Percentiles rank a stretch among this genome's conserved stretches.
Conservation (phyloP, 2,888 invertebrate species). For the Habroteleia sp. region DNA sequence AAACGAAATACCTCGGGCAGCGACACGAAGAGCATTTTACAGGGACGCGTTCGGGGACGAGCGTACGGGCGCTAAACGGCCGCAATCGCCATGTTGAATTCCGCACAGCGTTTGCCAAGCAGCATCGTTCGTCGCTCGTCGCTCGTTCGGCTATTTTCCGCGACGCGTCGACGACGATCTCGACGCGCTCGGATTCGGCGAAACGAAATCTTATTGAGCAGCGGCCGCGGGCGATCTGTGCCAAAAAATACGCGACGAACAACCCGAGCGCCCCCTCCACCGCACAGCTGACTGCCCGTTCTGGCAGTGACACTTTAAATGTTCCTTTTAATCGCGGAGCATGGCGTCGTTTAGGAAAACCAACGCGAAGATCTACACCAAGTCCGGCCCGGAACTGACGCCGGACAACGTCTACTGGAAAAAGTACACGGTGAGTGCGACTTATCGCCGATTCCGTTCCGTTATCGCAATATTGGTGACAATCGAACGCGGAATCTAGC, state of each 20-base stretch:
- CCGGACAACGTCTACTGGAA: slow-evolving; percentile 94
- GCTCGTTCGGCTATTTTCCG: too few relatives aligned
- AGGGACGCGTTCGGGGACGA: slow-evolving; percentile 6
- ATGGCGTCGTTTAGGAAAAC: slow-evolving; percentile 85
- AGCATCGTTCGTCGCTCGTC: slow-evolving; percentile 18
- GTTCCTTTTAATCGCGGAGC: slow-evolving; percentile 27
- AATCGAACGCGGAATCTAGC: too few relatives aligned
- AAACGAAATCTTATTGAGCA: too few relatives aligned
- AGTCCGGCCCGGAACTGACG: slow-evolving; percentile 86
- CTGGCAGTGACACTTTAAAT: slow-evolving; percentile 22
- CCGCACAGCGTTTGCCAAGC: slow-evolving; percentile 37
- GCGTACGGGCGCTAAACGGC: slow-evolving; percentile 5
- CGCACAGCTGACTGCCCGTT: slow-evolving; percentile 35
- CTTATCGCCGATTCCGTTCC: not conserved
- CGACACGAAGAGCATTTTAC: slow-evolving; percentile 17
- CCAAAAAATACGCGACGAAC: not conserved
- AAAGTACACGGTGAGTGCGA: slow-evolving; percentile 87
- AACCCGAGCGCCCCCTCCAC: slow-evolving; percentile 15
- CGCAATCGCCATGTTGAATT: slow-evolving; percentile 50
- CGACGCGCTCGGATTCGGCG: too few relatives aligned
- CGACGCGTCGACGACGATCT: too few relatives aligned
- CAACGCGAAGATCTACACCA: slow-evolving; percentile 86
- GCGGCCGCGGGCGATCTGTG: too few relatives aligned
- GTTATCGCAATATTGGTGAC: too few relatives aligned
- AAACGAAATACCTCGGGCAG: not conserved